phyloP scores from a whole-genome alignment of 2,888 invertebrate species.

The Drosophila merina region DNA sequence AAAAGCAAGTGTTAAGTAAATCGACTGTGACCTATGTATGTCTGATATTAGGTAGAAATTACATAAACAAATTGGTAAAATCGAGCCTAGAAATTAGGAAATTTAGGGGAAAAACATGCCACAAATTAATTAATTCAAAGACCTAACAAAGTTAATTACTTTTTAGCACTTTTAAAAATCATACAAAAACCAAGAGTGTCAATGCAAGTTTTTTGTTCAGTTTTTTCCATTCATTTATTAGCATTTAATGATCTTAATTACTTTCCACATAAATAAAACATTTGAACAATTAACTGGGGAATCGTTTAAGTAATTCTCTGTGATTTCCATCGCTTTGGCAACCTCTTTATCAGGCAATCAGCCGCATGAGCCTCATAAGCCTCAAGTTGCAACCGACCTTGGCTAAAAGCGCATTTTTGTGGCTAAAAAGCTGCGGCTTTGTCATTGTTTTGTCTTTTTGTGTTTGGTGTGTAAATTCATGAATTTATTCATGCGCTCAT shows the following conservation, averaged over 20 bases:
- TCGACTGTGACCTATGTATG: neutral
- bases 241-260: slow-evolving; percentile 30
- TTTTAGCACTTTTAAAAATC: slow-evolving; percentile 2
- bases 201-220: neutral
- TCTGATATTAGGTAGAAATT: neutral
- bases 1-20: slow-evolving; percentile 28
- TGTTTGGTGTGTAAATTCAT: slow-evolving; percentile 55
- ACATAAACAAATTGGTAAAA: neutral
- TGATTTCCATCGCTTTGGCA: neutral
- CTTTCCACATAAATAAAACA: slow-evolving; percentile 35
- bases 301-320: slow-evolving; percentile 21
- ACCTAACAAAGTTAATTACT: neutral
- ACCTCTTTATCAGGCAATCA: slow-evolving; percentile 33
- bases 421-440: slow-evolving; percentile 50
- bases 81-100: no score
- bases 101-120: no score
- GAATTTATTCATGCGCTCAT: slow-evolving; percentile 74
- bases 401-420: slow-evolving; percentile 44
- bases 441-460: slow-evolving; percentile 53
- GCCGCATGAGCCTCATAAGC: slow-evolving; percentile 6
- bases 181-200: neutral
- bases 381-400: slow-evolving; percentile 57
- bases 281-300: slow-evolving; percentile 5
- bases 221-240: slow-evolving; percentile 11
- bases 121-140: no score